phyloP scores from a whole-genome alignment of 2,888 invertebrate genomes.

The Unio delphinus region DNA sequence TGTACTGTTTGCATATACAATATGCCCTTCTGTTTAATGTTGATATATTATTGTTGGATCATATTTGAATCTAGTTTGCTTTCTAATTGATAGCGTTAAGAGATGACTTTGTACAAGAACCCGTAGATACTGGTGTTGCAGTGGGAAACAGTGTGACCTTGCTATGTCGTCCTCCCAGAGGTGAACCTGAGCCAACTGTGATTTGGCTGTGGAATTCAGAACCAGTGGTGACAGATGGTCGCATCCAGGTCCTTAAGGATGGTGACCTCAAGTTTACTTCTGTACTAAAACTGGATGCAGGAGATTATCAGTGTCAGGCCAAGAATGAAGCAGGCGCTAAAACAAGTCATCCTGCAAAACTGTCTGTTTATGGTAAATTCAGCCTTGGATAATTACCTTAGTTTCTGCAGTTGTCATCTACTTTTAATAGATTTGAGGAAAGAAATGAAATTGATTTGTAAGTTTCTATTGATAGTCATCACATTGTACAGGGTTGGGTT shows the following conservation, averaged over 20 bases:
- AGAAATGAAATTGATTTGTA: too few relatives aligned
- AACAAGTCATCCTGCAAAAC: constrained; percentile 78
- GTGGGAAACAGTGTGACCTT: constrained; percentile 78
- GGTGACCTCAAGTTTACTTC: constrained; percentile 92
- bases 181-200: constrained; percentile 90
- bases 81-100: constrained; percentile 81
- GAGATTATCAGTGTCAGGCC: constrained; percentile 92
- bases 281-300: constrained; percentile 90
- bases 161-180: constrained; percentile 90
- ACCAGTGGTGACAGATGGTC: constrained; percentile 72
- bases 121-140: constrained; percentile 87
- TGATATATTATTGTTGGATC: too few relatives aligned
- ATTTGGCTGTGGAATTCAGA: constrained; percentile 91
- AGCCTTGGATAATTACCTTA: too few relatives aligned
- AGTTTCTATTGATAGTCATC: too few relatives aligned
- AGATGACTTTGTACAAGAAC: constrained; percentile 90
- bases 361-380: constrained; percentile 54
- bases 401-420: too few relatives aligned
- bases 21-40: too few relatives aligned
- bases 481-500: too few relatives aligned
- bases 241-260: constrained; percentile 86
- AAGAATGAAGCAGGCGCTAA: constrained; percentile 91
- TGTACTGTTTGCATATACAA: too few relatives aligned
- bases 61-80: too few relatives aligned
- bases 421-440: too few relatives aligned